Evolutionary conservation across 92 coral and sea anemone genomes (phyloP).

Genomic region (Epizoanthus rinbou): DNA sequence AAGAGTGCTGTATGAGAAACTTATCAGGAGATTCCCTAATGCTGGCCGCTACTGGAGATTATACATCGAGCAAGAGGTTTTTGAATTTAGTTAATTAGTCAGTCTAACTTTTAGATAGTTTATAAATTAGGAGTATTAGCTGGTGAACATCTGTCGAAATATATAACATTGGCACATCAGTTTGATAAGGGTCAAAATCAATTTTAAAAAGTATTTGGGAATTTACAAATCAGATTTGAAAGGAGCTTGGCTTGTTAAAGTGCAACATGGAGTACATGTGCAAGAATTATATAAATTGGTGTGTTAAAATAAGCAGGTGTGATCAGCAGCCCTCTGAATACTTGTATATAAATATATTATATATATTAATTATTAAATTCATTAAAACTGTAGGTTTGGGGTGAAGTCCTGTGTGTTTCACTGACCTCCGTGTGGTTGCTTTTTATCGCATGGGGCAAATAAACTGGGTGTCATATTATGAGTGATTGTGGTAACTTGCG

Average conservation of each 20-base stretch:
- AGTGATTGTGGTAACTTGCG: slow-evolving; percentile 37
- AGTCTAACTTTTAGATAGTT: slow-evolving; percentile 29
- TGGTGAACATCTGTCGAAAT: not conserved
- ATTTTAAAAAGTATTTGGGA: too few relatives aligned
- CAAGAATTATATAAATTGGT: not conserved
- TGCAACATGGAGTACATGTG: too few relatives aligned
- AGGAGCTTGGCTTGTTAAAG: too few relatives aligned
- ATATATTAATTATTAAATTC: slow-evolving; percentile 12
- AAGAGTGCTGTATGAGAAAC: slow-evolving; percentile 90
- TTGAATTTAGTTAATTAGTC: slow-evolving; percentile 67
- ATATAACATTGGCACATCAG: not conserved
- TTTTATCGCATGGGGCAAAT: slow-evolving; percentile 35
- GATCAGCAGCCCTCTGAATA: not conserved
- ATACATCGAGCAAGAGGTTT: slow-evolving; percentile 99
- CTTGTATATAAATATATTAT: not conserved
- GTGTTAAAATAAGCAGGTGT: not conserved
- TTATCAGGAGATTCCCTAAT: slow-evolving; percentile 90
- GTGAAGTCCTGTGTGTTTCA: slow-evolving; percentile 22
- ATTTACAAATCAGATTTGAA: too few relatives aligned
- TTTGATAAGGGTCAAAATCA: not conserved
- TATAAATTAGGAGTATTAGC: not conserved
- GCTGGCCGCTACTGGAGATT: slow-evolving; percentile 99
- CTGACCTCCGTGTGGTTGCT: slow-evolving; percentile 44
- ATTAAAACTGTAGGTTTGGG: slow-evolving; percentile 37
- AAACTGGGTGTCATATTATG: slow-evolving; percentile 29